Evolutionary conservation across 2,797 vertebrate genomes (phyloP).

Genomic region (Mormyrus hasselquistii): DNA sequence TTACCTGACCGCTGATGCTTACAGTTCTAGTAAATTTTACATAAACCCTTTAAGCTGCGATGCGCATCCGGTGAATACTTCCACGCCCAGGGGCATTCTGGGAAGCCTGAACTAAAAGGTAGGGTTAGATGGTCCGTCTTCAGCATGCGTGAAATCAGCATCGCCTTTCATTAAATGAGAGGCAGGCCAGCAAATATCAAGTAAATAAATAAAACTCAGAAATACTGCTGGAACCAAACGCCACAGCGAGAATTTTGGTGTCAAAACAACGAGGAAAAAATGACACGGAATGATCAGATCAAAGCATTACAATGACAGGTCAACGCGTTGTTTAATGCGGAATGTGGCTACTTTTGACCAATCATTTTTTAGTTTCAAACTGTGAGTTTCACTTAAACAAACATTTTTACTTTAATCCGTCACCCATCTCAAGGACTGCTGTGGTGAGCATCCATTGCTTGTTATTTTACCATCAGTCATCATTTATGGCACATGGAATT

Average conservation of each 20-base stretch:
- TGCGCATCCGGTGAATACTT: background rate
- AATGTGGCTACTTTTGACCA: background rate
- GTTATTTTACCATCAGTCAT: background rate
- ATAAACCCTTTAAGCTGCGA: background rate
- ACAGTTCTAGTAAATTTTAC: background rate
- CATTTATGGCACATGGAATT: background rate
- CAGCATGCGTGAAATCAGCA: background rate
- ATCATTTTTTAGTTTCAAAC: background rate
- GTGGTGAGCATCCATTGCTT: background rate
- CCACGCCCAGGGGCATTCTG: background rate
- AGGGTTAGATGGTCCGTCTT: background rate
- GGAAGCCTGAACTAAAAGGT: background rate
- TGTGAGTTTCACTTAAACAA: background rate
- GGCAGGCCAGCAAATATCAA: background rate
- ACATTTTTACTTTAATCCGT: background rate
- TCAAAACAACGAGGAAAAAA: background rate
- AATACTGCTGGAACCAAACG: background rate
- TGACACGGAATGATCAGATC: background rate
- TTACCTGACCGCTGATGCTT: constrained; percentile 20
- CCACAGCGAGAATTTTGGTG: background rate
- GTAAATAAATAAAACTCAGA: background rate
- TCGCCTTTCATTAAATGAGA: background rate
- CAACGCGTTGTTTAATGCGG: background rate
- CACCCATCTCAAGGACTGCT: background rate
- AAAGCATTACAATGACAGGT: background rate